These are phyloP conservation scores for Eleutherodactylus coqui DNA, from an alignment of 2,797 vertebrate species.

Conservation along the genomic window DNA sequence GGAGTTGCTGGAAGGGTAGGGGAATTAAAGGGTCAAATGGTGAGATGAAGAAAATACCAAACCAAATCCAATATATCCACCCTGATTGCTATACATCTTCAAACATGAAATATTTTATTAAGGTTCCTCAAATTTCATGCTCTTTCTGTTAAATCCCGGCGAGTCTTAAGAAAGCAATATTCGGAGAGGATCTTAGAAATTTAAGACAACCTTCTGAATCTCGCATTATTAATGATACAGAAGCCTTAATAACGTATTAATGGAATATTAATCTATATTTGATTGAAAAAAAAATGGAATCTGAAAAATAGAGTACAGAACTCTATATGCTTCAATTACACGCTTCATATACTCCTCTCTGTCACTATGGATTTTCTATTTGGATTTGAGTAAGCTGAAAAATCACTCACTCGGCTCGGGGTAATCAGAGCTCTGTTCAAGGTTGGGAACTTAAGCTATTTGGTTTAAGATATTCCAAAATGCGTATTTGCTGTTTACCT, in stretches of 20 bases:
- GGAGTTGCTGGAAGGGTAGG: too few species aligned
- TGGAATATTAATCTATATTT: conserved; percentile 27
- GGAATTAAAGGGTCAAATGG: neutral
- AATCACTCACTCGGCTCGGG: neutral
- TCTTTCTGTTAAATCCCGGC: neutral
- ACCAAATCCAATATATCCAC: neutral
- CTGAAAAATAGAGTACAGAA: conserved; percentile 18
- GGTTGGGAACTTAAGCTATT: neutral
- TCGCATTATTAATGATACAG: neutral
- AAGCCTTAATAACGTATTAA: neutral
- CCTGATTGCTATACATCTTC: neutral
- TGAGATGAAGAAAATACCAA: neutral
- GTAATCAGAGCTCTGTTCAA: neutral
- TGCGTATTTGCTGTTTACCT: neutral
- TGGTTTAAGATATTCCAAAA: conserved; percentile 1
- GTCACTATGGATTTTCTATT: conserved; percentile 31
- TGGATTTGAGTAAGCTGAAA: conserved; percentile 27
- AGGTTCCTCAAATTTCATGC: neutral
- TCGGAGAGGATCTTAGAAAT: neutral
- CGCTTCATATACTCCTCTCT: conserved; percentile 31
- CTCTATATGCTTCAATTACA: conserved; percentile 42
- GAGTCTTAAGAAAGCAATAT: neutral
- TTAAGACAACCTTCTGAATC: neutral
- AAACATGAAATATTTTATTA: neutral
- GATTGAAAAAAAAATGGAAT: conserved; percentile 14